Conservation (phyloP, 1,140 invertebrate species). For the Phthorimaea operculella region DNA sequence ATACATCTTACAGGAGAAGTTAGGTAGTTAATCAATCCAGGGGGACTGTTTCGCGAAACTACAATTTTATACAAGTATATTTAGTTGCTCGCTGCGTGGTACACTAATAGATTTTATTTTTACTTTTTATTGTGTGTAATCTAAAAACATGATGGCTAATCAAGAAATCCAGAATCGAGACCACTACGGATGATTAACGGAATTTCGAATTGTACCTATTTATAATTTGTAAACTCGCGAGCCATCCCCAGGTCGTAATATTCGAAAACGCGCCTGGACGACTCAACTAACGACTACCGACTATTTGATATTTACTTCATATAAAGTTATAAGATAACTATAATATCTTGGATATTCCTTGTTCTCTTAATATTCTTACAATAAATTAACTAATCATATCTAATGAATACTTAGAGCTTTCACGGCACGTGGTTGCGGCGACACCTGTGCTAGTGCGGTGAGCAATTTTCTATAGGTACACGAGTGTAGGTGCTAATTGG, state of each 20-base stretch:
- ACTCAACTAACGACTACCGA: conserved; percentile 39
- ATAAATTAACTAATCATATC: conserved; percentile 62
- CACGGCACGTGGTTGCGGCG: conserved; percentile 28
- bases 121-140: too few relatives aligned
- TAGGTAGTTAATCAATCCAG: background rate
- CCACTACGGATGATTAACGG: too few relatives aligned
- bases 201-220: too few relatives aligned
- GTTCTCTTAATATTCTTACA: conserved; percentile 54
- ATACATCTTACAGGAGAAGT: background rate
- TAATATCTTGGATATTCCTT: conserved; percentile 65
- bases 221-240: too few relatives aligned
- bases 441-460: conserved; percentile 41
- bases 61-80: too few relatives aligned
- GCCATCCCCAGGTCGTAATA: conserved; percentile 33
- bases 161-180: too few relatives aligned
- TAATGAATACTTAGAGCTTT: conserved; percentile 62
- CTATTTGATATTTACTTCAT: conserved; percentile 34
- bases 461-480: conserved; percentile 34
- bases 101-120: too few relatives aligned
- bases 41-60: background rate
- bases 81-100: too few relatives aligned
- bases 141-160: too few relatives aligned
- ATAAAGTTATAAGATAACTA: conserved; percentile 44
- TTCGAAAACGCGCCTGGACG: conserved; percentile 39
- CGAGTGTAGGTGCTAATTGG: too few relatives aligned